A percentile compares a stretch with the other conserved stretches of the same genome.
These are phyloP conservation scores for Corydoras sp. DNA, from an alignment of 2,113 vertebrate genomes.

Conservation along the genomic window DNA sequence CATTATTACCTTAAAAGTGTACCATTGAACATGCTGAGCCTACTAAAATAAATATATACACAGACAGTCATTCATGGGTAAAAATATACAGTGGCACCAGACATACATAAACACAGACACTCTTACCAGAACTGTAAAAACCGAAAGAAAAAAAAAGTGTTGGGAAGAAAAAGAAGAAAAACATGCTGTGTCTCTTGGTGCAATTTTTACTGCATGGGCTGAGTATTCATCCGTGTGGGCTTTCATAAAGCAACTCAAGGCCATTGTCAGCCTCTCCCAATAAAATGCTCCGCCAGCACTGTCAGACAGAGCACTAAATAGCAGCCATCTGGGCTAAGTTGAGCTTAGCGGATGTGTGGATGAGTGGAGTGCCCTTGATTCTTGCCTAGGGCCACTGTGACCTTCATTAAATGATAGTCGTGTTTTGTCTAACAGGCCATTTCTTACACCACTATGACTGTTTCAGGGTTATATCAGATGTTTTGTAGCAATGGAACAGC, in stretches of 20 bases:
- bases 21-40: constrained; percentile 1
- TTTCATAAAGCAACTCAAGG: constrained; percentile 44
- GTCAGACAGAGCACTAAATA: constrained; percentile 40
- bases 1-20: background rate
- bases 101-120: constrained; percentile 40
- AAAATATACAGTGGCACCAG: constrained; percentile 20
- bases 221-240: constrained; percentile 29
- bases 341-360: constrained; percentile 13
- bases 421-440: constrained; percentile 10
- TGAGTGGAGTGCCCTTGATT: constrained; percentile 22
- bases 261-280: constrained; percentile 40
- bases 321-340: constrained; percentile 30
- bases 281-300: constrained; percentile 35
- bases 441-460: background rate
- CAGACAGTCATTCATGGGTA: constrained; percentile 22
- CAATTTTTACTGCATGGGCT: constrained; percentile 38
- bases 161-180: constrained; percentile 8
- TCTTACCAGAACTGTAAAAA: constrained; percentile 33
- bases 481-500: background rate
- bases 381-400: constrained; percentile 1
- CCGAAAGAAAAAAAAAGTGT: constrained; percentile 14
- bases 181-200: constrained; percentile 20
- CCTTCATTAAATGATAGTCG: constrained; percentile 18
- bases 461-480: background rate
- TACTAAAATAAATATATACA: constrained; percentile 28